phyloP scores from a whole-genome alignment of 2,113 vertebrate genomes.

The Lamprotornis superbus region DNA sequence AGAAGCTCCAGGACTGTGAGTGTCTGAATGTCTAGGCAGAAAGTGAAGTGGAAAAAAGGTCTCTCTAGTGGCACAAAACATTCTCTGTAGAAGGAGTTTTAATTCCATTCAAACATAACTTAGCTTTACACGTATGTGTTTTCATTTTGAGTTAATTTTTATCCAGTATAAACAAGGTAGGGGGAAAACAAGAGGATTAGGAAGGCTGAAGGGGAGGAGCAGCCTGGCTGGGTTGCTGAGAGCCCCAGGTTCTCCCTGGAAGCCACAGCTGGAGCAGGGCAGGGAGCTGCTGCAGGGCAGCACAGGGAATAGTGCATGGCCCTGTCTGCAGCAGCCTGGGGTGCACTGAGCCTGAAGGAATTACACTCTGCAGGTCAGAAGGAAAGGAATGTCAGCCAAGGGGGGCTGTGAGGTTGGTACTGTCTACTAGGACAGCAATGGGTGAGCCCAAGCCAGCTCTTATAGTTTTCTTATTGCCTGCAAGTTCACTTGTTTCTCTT shows the following conservation, averaged over 20 bases:
- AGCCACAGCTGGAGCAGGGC: not conserved
- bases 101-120: not conserved
- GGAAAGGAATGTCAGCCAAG: not conserved
- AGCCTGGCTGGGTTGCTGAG: accelerated
- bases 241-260: not conserved
- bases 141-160: conserved; percentile 29
- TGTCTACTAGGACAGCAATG: not conserved
- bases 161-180: not conserved
- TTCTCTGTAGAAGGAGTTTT: not conserved
- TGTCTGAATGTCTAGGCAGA: not conserved
- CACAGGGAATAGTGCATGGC: not conserved
- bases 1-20: not conserved
- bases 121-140: not conserved
- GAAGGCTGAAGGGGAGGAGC: not conserved
- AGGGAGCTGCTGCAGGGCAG: not conserved
- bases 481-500: not conserved
- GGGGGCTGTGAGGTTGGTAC: not conserved
- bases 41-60: not conserved
- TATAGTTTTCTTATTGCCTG: not conserved
- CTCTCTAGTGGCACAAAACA: not conserved
- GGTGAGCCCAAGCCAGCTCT: not conserved
- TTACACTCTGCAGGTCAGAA: not conserved
- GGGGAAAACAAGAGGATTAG: conserved; percentile 2
- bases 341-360: not conserved
- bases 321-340: accelerated